Conservation (phyloP, 2,888 invertebrate genomes). For the Microplitis manilae region DNA sequence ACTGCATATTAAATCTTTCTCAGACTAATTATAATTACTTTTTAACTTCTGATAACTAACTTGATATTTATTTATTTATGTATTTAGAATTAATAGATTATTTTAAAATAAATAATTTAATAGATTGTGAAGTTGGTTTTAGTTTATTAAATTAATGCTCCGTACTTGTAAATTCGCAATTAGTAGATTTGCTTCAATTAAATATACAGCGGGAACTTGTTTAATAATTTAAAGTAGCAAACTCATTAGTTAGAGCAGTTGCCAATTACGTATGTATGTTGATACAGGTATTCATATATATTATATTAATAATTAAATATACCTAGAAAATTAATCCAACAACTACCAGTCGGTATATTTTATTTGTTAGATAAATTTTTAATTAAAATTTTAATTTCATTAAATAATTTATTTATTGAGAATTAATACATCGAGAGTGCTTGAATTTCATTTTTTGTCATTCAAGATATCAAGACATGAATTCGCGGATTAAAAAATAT, state of each 20-base stretch:
- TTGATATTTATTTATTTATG: neutral
- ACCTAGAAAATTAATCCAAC: no score
- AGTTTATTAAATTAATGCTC: neutral
- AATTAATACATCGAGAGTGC: no score
- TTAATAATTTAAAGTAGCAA: neutral
- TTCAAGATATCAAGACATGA: neutral
- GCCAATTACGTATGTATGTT: neutral
- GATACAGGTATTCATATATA: neutral
- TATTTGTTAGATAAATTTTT: no score
- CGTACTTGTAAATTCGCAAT: neutral
- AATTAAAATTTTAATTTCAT: no score
- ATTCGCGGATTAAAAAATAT: neutral
- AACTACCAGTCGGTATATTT: no score
- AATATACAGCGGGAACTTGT: neutral
- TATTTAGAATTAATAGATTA: neutral
- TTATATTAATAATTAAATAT: no score
- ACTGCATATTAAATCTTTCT: no score
- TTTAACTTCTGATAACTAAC: neutral
- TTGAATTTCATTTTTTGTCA: neutral
- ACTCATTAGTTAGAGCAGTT: neutral
- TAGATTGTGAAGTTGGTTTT: no score
- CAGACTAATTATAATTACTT: no score
- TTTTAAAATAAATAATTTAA: neutral
- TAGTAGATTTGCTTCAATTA: neutral
- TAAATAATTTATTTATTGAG: no score